These are phyloP conservation scores for Psittacula derbiana DNA, from an alignment of 2,797 vertebrate genomes.

Conservation along the genomic window DNA sequence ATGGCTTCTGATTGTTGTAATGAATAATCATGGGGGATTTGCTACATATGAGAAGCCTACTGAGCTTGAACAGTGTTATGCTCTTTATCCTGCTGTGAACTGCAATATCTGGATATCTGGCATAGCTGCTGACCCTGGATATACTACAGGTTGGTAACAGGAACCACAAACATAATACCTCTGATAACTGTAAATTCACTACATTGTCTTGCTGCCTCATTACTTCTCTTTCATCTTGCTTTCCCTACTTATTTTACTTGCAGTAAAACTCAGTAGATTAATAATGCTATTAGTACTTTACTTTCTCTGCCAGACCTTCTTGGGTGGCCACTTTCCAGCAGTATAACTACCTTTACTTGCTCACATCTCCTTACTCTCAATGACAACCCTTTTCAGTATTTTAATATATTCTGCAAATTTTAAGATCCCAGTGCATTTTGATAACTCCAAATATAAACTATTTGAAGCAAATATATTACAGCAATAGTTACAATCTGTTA, in stretches of 20 bases:
- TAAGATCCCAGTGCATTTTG: not conserved
- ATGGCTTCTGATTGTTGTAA: not conserved
- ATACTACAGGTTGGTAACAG: not conserved
- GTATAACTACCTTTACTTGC: not conserved
- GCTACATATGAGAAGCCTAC: not conserved
- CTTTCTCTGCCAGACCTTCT: constrained; percentile 41
- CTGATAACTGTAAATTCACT: not conserved
- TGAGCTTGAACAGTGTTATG: not conserved
- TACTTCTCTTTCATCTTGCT: constrained; percentile 22
- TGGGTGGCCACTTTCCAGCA: constrained; percentile 42
- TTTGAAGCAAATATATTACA: not conserved
- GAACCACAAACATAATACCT: not conserved
- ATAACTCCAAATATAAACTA: not conserved
- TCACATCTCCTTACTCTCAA: not conserved
- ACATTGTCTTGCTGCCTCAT: not conserved
- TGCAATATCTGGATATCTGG: not conserved
- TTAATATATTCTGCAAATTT: not conserved
- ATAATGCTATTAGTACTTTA: constrained; percentile 18
- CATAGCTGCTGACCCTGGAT: not conserved
- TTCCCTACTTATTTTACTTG: constrained; percentile 21
- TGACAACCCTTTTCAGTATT: not conserved
- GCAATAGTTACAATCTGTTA: not conserved
- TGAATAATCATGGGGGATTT: not conserved
- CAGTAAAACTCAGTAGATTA: constrained; percentile 50
- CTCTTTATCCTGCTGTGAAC: not conserved